phyloP scores from a whole-genome alignment of 2,888 invertebrate species.

The Lepidocyrtinus sp. region DNA sequence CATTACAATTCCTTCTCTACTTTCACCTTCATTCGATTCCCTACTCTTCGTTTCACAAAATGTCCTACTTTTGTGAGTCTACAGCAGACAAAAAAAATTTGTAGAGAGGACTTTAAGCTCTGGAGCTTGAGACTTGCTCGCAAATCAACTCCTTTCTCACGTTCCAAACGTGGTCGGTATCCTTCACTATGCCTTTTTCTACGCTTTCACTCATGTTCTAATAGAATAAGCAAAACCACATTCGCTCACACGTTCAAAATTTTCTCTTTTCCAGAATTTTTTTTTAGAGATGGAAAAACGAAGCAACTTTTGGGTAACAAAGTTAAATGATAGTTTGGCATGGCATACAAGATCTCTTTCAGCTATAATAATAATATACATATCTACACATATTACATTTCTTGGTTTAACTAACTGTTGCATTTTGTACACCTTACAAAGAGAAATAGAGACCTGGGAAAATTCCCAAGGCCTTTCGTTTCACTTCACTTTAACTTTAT shows the following conservation, averaged over 20 bases:
- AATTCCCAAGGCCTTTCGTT: conserved; percentile 50
- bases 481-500: conserved; percentile 21
- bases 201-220: conserved; percentile 10
- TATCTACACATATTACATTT: neutral
- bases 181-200: too few species aligned
- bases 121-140: neutral
- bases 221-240: too few species aligned
- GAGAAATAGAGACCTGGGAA: neutral
- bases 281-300: neutral
- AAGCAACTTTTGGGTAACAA: neutral
- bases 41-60: neutral
- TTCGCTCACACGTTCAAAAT: too few species aligned
- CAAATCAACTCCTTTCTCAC: conserved; percentile 38
- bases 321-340: conserved; percentile 5
- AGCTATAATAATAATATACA: too few species aligned
- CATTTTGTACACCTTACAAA: neutral
- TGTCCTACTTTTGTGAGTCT: neutral
- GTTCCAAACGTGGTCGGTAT: too few species aligned
- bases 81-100: neutral
- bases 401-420: conserved; percentile 42
- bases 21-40: neutral
- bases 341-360: neutral
- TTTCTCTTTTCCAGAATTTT: too few species aligned
- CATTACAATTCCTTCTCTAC: neutral
- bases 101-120: neutral